Conservation (phyloP, 2,797 vertebrate species). For the Trichosurus vulpecula region DNA sequence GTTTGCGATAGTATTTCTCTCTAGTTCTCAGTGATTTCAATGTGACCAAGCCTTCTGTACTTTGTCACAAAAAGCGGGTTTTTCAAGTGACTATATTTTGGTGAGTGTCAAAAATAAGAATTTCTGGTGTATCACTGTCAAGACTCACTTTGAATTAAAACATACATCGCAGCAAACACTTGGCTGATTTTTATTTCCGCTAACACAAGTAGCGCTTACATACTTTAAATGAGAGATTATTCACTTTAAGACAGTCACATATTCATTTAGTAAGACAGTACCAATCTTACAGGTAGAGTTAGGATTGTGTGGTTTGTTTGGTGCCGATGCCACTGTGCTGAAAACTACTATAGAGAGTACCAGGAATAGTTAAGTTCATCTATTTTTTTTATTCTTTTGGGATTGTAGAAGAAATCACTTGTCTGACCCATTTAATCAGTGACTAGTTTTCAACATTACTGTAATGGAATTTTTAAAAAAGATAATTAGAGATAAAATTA, state of each 20-base stretch:
- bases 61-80: constrained; percentile 99
- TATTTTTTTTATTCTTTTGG: not conserved
- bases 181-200: constrained; percentile 75
- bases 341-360: not conserved
- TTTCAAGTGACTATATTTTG: constrained; percentile 99
- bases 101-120: constrained; percentile 99
- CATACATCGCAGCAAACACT: constrained; percentile 93
- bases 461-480: not conserved
- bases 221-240: not conserved
- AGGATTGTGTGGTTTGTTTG: constrained; percentile 39
- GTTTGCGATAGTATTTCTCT: constrained; percentile 99
- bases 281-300: not conserved
- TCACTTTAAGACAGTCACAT: not conserved
- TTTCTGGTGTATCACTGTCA: constrained; percentile 99
- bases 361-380: not conserved
- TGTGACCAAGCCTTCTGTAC: constrained; percentile 99
- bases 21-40: constrained; percentile 99
- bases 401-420: not conserved
- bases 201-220: not conserved
- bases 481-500: not conserved
- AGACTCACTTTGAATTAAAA: constrained; percentile 99
- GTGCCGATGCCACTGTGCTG: not conserved
- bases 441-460: not conserved
- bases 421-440: not conserved
- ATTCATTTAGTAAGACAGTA: constrained; percentile 12